These are phyloP conservation scores for Drosophila aff. DNA, from an alignment of 1,140 invertebrate species.

Conservation along the genomic window DNA sequence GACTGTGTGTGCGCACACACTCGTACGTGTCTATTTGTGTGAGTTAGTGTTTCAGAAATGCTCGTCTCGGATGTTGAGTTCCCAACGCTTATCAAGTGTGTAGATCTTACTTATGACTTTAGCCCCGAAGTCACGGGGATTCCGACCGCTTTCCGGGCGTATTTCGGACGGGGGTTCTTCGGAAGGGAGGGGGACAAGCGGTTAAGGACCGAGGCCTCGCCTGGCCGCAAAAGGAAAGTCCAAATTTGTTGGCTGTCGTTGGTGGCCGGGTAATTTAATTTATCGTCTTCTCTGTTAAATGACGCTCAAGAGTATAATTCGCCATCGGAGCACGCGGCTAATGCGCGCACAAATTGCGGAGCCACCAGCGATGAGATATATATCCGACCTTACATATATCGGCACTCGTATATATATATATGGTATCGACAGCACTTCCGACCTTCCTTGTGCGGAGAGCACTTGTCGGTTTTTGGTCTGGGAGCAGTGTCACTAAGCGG, in stretches of 20 bases:
- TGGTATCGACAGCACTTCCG: conserved; percentile 13
- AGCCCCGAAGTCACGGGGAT: conserved; percentile 22
- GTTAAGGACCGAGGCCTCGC: conserved; percentile 32
- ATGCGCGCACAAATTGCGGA: conserved; percentile 74
- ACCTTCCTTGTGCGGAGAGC: not conserved
- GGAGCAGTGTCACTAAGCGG: conserved; percentile 3
- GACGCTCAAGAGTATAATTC: conserved; percentile 83
- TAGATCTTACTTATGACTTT: conserved; percentile 83
- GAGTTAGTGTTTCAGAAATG: conserved; percentile 81
- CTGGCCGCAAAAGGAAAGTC: conserved; percentile 62
- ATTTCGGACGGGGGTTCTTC: not conserved
- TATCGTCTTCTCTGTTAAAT: conserved; percentile 83
- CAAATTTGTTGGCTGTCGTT: conserved; percentile 78
- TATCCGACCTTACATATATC: conserved; percentile 20
- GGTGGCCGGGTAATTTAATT: conserved; percentile 78
- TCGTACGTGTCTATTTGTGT: conserved; percentile 78
- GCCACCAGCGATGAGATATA: conserved; percentile 39
- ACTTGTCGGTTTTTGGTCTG: conserved; percentile 7
- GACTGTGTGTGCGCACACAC: conserved; percentile 28
- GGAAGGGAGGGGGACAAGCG: conserved; percentile 5
- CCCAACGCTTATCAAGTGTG: conserved; percentile 80
- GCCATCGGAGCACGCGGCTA: conserved; percentile 63
- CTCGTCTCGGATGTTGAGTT: conserved; percentile 76
- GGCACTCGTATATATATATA: conserved; percentile 1
- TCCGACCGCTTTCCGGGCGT: not conserved